Conservation (phyloP, 2,113 vertebrate genomes). For the Tricholaema leucomelas region DNA sequence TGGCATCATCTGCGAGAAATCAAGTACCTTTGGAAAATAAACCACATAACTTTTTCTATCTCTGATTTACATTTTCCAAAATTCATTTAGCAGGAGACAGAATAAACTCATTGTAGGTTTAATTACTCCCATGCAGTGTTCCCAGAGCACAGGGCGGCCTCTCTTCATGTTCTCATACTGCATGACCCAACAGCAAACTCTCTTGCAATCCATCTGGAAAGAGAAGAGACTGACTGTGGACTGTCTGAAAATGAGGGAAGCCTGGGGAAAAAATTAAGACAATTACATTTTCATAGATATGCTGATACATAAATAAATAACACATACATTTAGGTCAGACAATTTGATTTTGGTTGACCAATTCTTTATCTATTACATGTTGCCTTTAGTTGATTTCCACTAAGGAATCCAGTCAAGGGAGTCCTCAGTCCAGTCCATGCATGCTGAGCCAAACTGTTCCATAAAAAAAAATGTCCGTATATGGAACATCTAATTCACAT, state of each 20-base stretch:
- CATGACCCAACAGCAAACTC: neutral
- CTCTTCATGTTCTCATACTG: neutral
- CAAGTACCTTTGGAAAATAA: neutral
- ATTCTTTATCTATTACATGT: neutral
- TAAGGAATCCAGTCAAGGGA: neutral
- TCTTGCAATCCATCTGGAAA: neutral
- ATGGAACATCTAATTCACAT: neutral
- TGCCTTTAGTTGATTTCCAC: neutral
- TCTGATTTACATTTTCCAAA: neutral
- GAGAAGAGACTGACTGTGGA: neutral
- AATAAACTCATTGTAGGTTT: neutral
- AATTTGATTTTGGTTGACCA: neutral
- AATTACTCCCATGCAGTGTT: neutral
- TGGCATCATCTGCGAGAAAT: neutral
- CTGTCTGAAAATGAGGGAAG: neutral
- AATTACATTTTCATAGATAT: constrained; percentile 4
- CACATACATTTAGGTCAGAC: constrained; percentile 20
- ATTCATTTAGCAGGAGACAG: neutral
- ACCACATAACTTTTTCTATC: neutral
- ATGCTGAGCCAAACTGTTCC: neutral
- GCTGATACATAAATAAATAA: constrained; percentile 27
- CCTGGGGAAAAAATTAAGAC: neutral
- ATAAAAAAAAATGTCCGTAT: neutral
- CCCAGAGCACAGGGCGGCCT: neutral
- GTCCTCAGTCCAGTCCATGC: neutral